Evolutionary conservation across 2,797 vertebrate genomes (phyloP), one percentile per base, ranked within the genome.

Genomic region (Odontamblyopus rebecca): DNA sequence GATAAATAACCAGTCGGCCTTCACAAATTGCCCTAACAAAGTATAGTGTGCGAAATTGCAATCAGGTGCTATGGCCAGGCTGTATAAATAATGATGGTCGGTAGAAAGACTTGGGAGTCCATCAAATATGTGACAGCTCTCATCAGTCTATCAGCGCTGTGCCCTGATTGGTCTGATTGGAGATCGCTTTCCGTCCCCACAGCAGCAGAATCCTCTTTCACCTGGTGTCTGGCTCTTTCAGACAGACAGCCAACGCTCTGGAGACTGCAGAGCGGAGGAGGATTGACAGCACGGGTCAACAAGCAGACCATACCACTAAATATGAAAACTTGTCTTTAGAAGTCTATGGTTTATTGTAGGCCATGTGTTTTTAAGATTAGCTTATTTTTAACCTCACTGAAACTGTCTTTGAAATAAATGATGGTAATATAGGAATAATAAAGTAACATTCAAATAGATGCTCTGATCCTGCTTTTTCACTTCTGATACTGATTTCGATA

Each of bases 1-100:
- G 80, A 92, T 78, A 90, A 92, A 93, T 91, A 91, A 92, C 83
- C 88, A 69, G 74, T 79, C 74, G 56, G 60, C 30, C 69, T 71
- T 51, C 82, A 86, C 88, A 92, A 91, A 93, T 92, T 93, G 84
- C 88, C 78, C 82, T 71, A 75, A 88, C 87, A 87, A 87, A 91
- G 82, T 81, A 79, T 69, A 76, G 80, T 80, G 70, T 81, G 77
- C 84, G 77, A 92, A 91, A 93, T 91, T 92, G 89, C 90, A 91
- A 82, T 93, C 91, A 91, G 88, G 91, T 89, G 90, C 92, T 73
- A 80, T 4, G 60, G 67, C 69, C 9, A 11, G 12, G 62, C 77
- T 89, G 67, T 68, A 85, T 82, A 91, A 92, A 91, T 86, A 92
- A 88, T 79, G 83, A 86, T 50, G 69, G 86, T 76, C 79, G 89